These are phyloP conservation scores for Tor tambroides DNA, from an alignment of 2,113 vertebrate species.

Conservation along the genomic window DNA sequence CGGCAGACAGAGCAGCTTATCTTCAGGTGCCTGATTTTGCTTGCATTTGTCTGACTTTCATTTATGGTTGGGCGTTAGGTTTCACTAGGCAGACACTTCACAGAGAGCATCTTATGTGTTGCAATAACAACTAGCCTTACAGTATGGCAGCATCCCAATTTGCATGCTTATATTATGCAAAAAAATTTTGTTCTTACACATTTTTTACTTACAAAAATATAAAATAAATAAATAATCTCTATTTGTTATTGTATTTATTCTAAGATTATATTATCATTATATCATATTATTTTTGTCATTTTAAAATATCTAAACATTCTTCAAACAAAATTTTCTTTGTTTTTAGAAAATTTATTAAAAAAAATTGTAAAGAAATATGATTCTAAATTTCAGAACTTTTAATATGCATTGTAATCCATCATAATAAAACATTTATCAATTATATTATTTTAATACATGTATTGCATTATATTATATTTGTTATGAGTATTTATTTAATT, in stretches of 20 bases:
- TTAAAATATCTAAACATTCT: too few species aligned
- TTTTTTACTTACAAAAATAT: too few species aligned
- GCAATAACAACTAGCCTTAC: not conserved
- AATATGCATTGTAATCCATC: too few species aligned
- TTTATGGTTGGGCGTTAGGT: not conserved
- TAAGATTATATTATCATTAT: too few species aligned
- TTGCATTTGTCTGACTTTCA: not conserved
- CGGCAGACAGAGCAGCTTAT: not conserved
- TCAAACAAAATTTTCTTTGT: too few species aligned
- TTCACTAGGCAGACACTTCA: not conserved
- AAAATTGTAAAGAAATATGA: too few species aligned
- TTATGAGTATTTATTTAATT: not conserved
- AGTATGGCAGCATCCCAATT: not conserved
- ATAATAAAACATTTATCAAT: too few species aligned
- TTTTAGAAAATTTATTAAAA: too few species aligned
- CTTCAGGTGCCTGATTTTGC: not conserved
- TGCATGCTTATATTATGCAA: not conserved
- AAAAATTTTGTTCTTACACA: not conserved
- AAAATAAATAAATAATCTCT: too few species aligned
- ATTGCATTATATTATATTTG: not conserved
- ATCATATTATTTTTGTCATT: too few species aligned
- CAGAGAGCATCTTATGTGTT: not conserved
- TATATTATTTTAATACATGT: too few species aligned
- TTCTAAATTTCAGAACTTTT: too few species aligned
- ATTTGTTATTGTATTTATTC: not conserved